A percentile compares a stretch with the other conserved stretches of the same genome.
phyloP scores from a whole-genome alignment of 1,140 invertebrate species.

The Aphelinus atriplicis region DNA sequence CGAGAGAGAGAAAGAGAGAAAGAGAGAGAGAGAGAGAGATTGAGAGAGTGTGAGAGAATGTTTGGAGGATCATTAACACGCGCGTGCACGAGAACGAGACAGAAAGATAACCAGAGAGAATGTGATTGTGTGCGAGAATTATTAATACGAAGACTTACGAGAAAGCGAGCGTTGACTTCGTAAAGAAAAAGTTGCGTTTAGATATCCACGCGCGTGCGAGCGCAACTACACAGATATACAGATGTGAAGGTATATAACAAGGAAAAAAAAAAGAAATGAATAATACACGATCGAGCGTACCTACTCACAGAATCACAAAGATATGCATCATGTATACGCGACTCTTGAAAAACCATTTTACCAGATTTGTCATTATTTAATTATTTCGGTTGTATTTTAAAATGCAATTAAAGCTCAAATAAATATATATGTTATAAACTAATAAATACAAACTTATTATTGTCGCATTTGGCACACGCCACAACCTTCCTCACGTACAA shows the following conservation, averaged over 20 bases:
- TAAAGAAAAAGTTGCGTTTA: slow-evolving; percentile 32
- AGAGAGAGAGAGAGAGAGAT: background rate
- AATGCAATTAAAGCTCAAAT: slow-evolving; percentile 70
- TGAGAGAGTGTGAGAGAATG: slow-evolving; percentile 6
- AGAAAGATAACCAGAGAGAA: slow-evolving; percentile 36
- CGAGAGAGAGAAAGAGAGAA: slow-evolving; percentile 1
- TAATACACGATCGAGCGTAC: slow-evolving; percentile 50
- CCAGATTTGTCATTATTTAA: slow-evolving; percentile 69
- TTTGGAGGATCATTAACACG: slow-evolving; percentile 7
- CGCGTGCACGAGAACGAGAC: slow-evolving; percentile 54
- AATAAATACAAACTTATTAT: slow-evolving; percentile 41
- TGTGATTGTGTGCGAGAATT: slow-evolving; percentile 12
- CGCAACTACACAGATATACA: slow-evolving; percentile 37
- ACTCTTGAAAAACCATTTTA: slow-evolving; percentile 68
- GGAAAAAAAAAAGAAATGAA: slow-evolving; percentile 30
- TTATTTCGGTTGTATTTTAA: slow-evolving; percentile 69
- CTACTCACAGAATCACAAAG: slow-evolving; percentile 62
- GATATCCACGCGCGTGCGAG: slow-evolving; percentile 33
- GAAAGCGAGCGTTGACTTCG: slow-evolving; percentile 39
- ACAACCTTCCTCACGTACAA: background rate
- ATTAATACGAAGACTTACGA: slow-evolving; percentile 46
- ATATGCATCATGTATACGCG: slow-evolving; percentile 68
- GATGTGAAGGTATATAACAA: slow-evolving; percentile 9
- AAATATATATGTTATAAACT: slow-evolving; percentile 70
- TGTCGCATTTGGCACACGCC: background rate